Conservation (phyloP, 2,797 vertebrate genomes). For the Callimico goeldii region DNA sequence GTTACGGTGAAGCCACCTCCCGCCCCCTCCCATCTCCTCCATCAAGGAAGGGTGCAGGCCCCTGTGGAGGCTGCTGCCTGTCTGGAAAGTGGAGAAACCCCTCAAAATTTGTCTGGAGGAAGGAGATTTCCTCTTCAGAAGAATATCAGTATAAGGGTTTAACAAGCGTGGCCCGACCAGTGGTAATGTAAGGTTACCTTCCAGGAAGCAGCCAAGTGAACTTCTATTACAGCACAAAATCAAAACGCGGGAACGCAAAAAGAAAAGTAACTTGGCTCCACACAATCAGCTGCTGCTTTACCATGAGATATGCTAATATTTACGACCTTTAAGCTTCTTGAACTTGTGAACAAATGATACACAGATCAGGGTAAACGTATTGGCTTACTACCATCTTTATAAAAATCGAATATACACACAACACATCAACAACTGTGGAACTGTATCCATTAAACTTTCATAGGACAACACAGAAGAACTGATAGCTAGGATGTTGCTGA, state of each 20-base stretch:
- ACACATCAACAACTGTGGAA: constrained; percentile 86
- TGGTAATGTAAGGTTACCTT: constrained; percentile 54
- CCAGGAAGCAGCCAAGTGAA: constrained; percentile 50
- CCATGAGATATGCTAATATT: constrained; percentile 53
- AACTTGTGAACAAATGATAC: constrained; percentile 89
- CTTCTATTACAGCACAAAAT: constrained; percentile 76
- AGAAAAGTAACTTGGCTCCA: constrained; percentile 55
- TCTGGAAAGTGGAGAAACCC: neutral
- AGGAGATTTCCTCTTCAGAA: constrained; percentile 6
- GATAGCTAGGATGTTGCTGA: constrained; percentile 81
- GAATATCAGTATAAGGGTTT: constrained; percentile 58
- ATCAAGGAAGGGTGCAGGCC: neutral
- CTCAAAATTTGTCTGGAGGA: constrained; percentile 18
- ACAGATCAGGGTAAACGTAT: constrained; percentile 88
- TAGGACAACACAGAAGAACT: constrained; percentile 85
- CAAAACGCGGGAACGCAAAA: constrained; percentile 65
- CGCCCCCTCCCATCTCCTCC: neutral
- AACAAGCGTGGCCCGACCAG: constrained; percentile 72
- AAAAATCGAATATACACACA: constrained; percentile 88
- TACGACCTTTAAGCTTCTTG: constrained; percentile 74
- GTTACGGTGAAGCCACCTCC: neutral
- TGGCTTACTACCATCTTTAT: constrained; percentile 92
- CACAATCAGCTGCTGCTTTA: neutral
- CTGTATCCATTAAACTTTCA: constrained; percentile 80
- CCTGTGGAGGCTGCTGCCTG: neutral